These are phyloP conservation scores for Trichoplax adhaerens DNA, from an alignment of 37 sponge, comb jelly and placozoan genomes.

Conservation along the genomic window DNA sequence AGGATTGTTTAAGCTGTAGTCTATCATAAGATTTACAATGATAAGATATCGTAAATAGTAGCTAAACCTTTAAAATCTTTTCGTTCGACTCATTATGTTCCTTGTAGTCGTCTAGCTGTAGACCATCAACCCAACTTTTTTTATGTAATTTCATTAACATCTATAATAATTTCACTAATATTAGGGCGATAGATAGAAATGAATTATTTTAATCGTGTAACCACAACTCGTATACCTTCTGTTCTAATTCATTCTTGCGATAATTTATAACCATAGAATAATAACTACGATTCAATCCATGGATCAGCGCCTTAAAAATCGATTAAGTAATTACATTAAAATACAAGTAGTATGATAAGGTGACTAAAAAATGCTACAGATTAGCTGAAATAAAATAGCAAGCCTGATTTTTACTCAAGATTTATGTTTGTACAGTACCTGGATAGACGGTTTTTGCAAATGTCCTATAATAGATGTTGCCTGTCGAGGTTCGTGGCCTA, in stretches of 20 bases:
- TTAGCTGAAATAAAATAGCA: neutral
- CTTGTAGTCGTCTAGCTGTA: conserved; percentile 68
- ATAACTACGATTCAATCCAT: conserved; percentile 91
- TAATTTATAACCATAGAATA: conserved; percentile 95
- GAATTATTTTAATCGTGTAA: no score
- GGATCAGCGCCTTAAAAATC: conserved; percentile 72
- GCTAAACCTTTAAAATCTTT: conserved; percentile 28
- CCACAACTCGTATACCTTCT: conserved; percentile 30
- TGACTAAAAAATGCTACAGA: neutral
- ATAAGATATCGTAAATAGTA: no score
- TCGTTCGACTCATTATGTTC: conserved; percentile 63
- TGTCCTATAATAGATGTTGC: conserved; percentile 97
- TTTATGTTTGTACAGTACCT: conserved; percentile 21
- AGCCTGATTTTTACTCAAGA: no score
- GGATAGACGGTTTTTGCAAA: conserved; percentile 94
- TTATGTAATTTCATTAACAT: conserved; percentile 96
- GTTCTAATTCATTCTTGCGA: conserved; percentile 94
- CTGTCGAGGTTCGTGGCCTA: conserved; percentile 89
- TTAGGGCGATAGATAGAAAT: neutral
- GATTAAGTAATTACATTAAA: neutral
- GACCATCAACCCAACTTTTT: conserved; percentile 90
- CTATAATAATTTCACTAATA: conserved; percentile 12
- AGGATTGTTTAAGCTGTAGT: no score
- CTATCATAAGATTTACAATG: neutral
- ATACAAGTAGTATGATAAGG: conserved; percentile 1